A percentile compares a stretch with the other conserved stretches of the same genome.
Conservation (phyloP, 2,888 invertebrate genomes). For the Rotaria macrura region DNA sequence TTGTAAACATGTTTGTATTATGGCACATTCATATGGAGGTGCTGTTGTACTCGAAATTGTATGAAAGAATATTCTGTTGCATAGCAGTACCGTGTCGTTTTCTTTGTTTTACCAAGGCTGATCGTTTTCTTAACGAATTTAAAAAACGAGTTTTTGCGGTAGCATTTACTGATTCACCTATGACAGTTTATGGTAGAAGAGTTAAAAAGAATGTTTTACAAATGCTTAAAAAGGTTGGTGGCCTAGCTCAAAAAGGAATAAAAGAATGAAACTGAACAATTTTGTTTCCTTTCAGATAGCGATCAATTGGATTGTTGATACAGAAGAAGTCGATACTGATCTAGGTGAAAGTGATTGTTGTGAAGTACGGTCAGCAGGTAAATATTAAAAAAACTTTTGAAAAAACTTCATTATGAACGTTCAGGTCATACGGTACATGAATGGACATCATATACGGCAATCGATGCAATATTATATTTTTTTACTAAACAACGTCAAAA, state of each 20-base stretch:
- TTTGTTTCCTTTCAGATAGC: not conserved
- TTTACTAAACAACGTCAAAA: not conserved
- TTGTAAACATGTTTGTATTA: conserved; percentile 60
- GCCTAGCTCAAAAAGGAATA: too few relatives aligned
- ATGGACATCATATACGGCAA: not conserved
- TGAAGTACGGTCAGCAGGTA: not conserved
- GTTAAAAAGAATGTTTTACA: not conserved
- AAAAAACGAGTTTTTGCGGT: conserved; percentile 61
- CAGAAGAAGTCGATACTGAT: not conserved
- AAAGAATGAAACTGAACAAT: not conserved
- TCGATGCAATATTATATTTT: not conserved
- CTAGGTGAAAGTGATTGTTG: not conserved
- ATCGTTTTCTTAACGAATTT: conserved; percentile 52
- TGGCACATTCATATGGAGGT: conserved; percentile 72
- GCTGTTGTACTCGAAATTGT: conserved; percentile 59
- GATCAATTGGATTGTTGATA: not conserved
- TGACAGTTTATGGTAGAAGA: not conserved
- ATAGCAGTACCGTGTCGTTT: too few relatives aligned
- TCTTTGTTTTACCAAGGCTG: conserved; percentile 35
- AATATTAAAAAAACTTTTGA: too few relatives aligned
- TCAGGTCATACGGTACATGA: not conserved
- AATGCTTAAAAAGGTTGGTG: not conserved
- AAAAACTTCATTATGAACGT: not conserved
- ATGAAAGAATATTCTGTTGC: conserved; percentile 27
- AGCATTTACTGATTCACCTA: conserved; percentile 63